These are phyloP conservation scores for Lophochroa leadbeateri DNA, from an alignment of 2,113 vertebrate species.

Conservation along the genomic window DNA sequence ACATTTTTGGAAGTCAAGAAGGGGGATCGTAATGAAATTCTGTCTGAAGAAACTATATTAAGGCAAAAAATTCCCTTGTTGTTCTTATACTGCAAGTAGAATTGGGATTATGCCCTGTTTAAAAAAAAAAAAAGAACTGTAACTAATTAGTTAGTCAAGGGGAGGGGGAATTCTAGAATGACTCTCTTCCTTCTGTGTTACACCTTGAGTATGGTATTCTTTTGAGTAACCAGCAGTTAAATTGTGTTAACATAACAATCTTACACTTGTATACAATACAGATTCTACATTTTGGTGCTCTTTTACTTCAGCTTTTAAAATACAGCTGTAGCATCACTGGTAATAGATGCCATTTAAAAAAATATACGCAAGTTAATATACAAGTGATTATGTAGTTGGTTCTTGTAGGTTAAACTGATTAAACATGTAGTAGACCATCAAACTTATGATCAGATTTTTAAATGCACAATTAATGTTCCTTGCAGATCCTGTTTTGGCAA, in stretches of 20 bases:
- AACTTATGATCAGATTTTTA: not conserved
- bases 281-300: not conserved
- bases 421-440: not conserved
- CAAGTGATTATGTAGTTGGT: not conserved
- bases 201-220: not conserved
- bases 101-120: not conserved
- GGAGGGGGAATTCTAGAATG: not conserved
- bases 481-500: slow-evolving; percentile 3
- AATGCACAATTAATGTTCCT: not conserved
- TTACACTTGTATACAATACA: not conserved
- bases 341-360: not conserved
- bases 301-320: not conserved
- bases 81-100: not conserved
- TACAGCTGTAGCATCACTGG: not conserved
- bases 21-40: not conserved
- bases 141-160: not conserved
- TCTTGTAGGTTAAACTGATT: not conserved
- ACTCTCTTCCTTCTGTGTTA: not conserved
- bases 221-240: not conserved
- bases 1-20: not conserved
- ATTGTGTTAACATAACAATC: not conserved
- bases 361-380: not conserved
- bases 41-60: not conserved
- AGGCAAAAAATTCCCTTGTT: not conserved
- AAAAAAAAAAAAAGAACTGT: not conserved